phyloP scores from a whole-genome alignment of 2,888 invertebrate species.

The Amblyjoppa fuscipennis region DNA sequence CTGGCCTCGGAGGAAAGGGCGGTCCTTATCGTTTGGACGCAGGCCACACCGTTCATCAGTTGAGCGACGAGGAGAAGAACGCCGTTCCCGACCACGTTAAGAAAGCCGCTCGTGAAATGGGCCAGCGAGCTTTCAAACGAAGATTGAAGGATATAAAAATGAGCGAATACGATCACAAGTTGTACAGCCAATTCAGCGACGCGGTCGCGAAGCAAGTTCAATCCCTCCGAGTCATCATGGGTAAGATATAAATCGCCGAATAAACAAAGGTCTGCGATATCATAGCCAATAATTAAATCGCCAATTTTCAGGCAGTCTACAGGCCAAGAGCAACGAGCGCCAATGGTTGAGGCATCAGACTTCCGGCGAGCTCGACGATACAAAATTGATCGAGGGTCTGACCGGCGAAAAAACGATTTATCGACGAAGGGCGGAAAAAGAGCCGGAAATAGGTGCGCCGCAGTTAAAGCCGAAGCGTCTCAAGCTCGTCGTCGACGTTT shows the following conservation, averaged over 20 bases:
- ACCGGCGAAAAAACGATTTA: conserved; percentile 97
- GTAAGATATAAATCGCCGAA: conserved; percentile 78
- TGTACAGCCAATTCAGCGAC: conserved; percentile 93
- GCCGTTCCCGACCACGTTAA: conserved; percentile 95
- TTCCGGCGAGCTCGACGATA: conserved; percentile 97
- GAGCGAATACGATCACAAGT: conserved; percentile 96
- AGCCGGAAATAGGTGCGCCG: conserved; percentile 95
- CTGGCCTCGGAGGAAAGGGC: conserved; percentile 98
- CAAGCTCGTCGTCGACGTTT: conserved; percentile 95
- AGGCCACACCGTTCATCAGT: conserved; percentile 96
- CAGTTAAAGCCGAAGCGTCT: conserved; percentile 95
- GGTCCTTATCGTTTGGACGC: conserved; percentile 98
- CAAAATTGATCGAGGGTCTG: conserved; percentile 96
- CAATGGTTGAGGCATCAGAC: conserved; percentile 98
- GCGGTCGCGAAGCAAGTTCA: conserved; percentile 94
- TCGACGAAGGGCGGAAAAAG: conserved; percentile 92
- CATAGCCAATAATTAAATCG: background rate
- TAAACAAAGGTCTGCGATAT: background rate
- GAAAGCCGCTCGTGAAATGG: conserved; percentile 97
- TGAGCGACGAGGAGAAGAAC: conserved; percentile 95
- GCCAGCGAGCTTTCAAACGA: conserved; percentile 94
- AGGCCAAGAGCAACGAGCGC: conserved; percentile 97
- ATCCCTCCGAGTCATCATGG: conserved; percentile 94
- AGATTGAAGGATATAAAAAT: conserved; percentile 96
- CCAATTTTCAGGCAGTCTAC: conserved; percentile 88